Evolutionary conservation across 1,140 invertebrate genomes (phyloP).

Genomic region (Zaprionus ornatus): DNA sequence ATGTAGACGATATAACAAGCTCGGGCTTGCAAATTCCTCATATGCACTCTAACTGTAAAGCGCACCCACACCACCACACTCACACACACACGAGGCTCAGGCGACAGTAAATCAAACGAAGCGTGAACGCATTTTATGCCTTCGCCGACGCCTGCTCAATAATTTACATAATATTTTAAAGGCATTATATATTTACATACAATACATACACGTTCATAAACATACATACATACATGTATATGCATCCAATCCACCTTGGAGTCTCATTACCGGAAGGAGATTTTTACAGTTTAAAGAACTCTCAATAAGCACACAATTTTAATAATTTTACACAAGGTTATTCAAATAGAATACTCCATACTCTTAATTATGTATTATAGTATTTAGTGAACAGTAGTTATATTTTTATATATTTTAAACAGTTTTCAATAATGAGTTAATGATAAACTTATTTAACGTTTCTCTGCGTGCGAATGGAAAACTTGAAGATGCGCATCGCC

Average conservation of each 20-base stretch:
- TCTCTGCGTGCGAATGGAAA: neutral
- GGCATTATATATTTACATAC: neutral
- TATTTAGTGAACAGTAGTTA: no score
- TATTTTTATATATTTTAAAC: no score
- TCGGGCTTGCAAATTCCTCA: constrained; percentile 45
- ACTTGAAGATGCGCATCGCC: neutral
- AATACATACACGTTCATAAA: neutral
- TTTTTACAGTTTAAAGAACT: neutral
- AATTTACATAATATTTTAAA: constrained; percentile 55
- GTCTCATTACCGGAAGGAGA: no score
- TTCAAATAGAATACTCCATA: no score
- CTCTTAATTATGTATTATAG: fast-evolving
- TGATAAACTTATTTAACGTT: neutral
- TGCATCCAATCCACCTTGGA: neutral
- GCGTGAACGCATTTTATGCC: constrained; percentile 68
- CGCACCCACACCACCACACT: constrained; percentile 8
- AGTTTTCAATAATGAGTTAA: no score
- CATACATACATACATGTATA: neutral
- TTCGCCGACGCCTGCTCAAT: constrained; percentile 34
- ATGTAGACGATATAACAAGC: constrained; percentile 51
- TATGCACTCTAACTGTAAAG: constrained; percentile 11
- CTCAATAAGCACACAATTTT: no score
- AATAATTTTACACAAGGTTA: no score
- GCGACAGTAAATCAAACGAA: constrained; percentile 74
- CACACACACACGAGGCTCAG: neutral